Base-by-base conservation (phyloP, 2,888 invertebrate genomes). In the Rotaria socialis region DNA sequence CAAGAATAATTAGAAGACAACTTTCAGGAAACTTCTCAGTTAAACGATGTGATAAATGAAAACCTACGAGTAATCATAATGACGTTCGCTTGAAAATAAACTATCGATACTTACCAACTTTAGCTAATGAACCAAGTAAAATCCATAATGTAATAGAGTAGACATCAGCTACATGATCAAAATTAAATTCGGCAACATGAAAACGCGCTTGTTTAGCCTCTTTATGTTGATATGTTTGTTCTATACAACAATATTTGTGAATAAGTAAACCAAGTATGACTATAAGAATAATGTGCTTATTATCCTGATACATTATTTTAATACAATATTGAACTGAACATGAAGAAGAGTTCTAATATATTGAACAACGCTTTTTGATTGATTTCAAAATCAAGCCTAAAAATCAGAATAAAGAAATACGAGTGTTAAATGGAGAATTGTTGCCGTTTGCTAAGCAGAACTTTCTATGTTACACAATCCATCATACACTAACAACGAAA, bases 91-190 rank as follows among this genome's bases (percentile, higher is more conserved):
- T 14, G 1, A 43, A 75, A 22, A 75, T 14, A 75, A 75, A 24
- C 43, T 75, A 24, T 24, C 0, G 6, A 43, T n/a, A 80, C 43
- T 24, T 52, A 74, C 85, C 85, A 74, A 85, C n/a, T 93, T 97
- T 97, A 24, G 97, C 96, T 89, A 97, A 92, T 91, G 96, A 96
- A 85, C 97, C 97, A 89, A 95, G 95, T 90, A 97, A 94, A 89
- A 97, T 96, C 96, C 97, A 97, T 89, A 96, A 92, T 85, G 96
- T 95, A 89, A 97, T 96, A 89, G 96, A 94, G 90, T 96, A 96
- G 0, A 96, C 96, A 5, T 95, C 95, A 91, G 96, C 89, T n/a
- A 96, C 96, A 56, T 95, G 93, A 88, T 94, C 94, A 91, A 96
- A 97, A 89, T 96, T 95, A 88, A 96, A 94, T 86, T 94, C 94